A percentile compares a stretch with the other conserved stretches of the same genome.
phyloP scores from a whole-genome alignment of 53 echinoderm and acorn worm genomes.

The Crossaster papposus region DNA sequence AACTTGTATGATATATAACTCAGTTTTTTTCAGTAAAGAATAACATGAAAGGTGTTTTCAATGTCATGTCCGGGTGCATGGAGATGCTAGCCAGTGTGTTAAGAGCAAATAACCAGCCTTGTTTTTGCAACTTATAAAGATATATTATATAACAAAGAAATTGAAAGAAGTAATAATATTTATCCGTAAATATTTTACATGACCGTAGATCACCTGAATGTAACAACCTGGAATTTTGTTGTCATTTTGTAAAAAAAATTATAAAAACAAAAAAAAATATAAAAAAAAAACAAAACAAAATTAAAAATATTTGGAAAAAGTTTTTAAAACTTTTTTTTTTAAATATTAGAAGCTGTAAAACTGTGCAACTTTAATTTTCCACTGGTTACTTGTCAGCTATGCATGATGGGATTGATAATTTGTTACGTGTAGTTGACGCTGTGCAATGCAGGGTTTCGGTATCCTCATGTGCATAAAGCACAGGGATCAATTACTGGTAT shows the following conservation, averaged over 20 bases:
- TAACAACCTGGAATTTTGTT: slow-evolving; percentile 62
- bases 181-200: slow-evolving; percentile 53
- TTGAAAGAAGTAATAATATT: slow-evolving; percentile 54
- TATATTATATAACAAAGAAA: slow-evolving; percentile 29
- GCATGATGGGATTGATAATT: slow-evolving; percentile 64
- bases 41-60: slow-evolving; percentile 25
- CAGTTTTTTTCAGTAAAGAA: slow-evolving; percentile 27
- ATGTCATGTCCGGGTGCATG: slow-evolving; percentile 16
- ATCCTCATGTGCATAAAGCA: slow-evolving; percentile 28
- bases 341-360: slow-evolving; percentile 61
- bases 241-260: slow-evolving; percentile 53
- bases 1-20: slow-evolving; percentile 14
- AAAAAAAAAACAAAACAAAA: slow-evolving; percentile 4
- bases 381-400: slow-evolving; percentile 65
- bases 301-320: not conserved
- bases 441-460: slow-evolving; percentile 61
- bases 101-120: slow-evolving; percentile 62
- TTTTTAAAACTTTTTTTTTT: slow-evolving; percentile 4
- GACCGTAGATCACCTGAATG: slow-evolving; percentile 51
- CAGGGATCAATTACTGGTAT: slow-evolving; percentile 59
- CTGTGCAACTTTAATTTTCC: slow-evolving; percentile 68
- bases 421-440: slow-evolving; percentile 62
- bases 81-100: slow-evolving; percentile 44
- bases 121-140: slow-evolving; percentile 36
- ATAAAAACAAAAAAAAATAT: slow-evolving; percentile 14